Base-by-base conservation (phyloP, 2,888 invertebrate species). In the Embidobia sp. region DNA sequence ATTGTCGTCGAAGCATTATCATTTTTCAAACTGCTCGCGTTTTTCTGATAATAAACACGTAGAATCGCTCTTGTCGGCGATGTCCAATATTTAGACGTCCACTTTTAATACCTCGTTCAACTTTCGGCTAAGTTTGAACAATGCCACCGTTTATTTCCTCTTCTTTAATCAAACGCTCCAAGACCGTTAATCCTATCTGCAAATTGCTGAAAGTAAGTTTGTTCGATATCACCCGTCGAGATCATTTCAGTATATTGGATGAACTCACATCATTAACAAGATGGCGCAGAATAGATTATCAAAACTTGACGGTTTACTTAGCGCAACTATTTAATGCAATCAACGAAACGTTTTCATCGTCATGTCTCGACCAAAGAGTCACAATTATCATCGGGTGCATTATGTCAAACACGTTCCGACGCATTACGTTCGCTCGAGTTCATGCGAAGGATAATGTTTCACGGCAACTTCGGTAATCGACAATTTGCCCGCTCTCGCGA, bases 301-400 rank as follows among this genome's bases (percentile, higher is more conserved):
- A 37, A 37, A 67, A 48, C 37, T 55, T 46, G 31, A 15, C 22
- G 16, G 55, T 48, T 67, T 22, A 19, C 29, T 55, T 55, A n/a
- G 4, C 29, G 13, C 19, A 67, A 42, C 27, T 46, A 18, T 26
- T 55, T 46, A 66, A 66, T 55, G 46, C 19, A 40, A 55, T 48
- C 22, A 37, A 5, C 18, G 16, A 48, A 53, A 61, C 40, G 27
- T 44, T 70, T 59, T 44, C 26, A 3, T 11, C 11, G 18, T 26
- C 26, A 26, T 7, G 18, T 33, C 51, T 40, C 13, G 4, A 26
- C 18, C 35, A 19, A 55, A 64, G 19, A 48, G 44, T 37, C 40
- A 33, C 75, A 67, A 75, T 63, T 63, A 63, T 49, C 37, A 35
- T 53, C 18, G 37, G 26, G 3, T 59, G 66, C 46, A 53, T 74